phyloP scores from a whole-genome alignment of 2,113 vertebrate species.

The Phalacrocorax pelagicus region DNA sequence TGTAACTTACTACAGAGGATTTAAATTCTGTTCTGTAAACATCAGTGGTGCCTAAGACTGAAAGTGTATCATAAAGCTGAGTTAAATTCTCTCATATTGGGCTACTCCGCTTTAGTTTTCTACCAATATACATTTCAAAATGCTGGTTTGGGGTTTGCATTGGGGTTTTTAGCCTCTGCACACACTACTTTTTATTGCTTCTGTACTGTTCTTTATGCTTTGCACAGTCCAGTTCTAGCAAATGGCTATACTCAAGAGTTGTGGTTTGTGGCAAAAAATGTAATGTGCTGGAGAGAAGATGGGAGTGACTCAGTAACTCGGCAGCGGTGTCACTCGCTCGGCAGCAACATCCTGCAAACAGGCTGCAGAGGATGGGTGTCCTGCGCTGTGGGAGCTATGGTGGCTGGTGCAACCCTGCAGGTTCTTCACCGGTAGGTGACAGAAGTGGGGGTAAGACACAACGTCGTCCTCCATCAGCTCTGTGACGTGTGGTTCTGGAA shows the following conservation, averaged over 20 bases:
- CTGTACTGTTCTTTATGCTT: not conserved
- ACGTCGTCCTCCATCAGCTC: not conserved
- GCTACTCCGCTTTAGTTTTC: not conserved
- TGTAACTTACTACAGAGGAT: not conserved
- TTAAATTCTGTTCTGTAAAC: conserved; percentile 18
- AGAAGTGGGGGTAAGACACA: not conserved
- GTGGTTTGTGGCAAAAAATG: not conserved
- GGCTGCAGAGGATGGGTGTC: not conserved
- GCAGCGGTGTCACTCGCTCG: not conserved
- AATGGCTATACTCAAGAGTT: not conserved
- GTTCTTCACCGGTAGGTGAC: not conserved
- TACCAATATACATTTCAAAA: not conserved
- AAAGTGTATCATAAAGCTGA: not conserved
- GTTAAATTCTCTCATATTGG: not conserved
- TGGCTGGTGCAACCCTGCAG: not conserved
- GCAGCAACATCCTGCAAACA: not conserved
- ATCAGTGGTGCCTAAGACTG: not conserved
- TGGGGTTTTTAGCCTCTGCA: not conserved
- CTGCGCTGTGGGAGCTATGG: not conserved
- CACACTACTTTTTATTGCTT: not conserved
- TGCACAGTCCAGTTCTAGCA: not conserved
- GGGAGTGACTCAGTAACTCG: not conserved
- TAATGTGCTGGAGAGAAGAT: not conserved
- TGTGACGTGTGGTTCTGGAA: not conserved
- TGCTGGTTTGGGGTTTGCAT: not conserved